Conservation (phyloP, 2,888 invertebrate genomes). For the Dorcus parallelipipedus region DNA sequence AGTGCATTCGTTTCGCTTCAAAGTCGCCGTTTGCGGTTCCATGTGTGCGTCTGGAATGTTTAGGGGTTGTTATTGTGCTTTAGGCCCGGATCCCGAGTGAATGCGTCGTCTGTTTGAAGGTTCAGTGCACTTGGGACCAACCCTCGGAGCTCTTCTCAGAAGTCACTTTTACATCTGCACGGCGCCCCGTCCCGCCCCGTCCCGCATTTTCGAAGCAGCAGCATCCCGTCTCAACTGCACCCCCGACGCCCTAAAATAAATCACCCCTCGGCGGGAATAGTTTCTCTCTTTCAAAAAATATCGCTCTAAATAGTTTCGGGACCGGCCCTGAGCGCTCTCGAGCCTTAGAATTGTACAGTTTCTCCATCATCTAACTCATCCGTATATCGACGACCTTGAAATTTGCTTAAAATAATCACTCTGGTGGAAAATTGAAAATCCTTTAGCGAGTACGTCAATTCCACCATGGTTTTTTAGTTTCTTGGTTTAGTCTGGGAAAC, state of each 20-base stretch:
- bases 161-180: slow-evolving; percentile 33
- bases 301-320: background rate
- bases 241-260: slow-evolving; percentile 16
- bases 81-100: slow-evolving; percentile 24
- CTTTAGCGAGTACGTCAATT: no score
- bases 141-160: slow-evolving; percentile 28
- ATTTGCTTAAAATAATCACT: no score
- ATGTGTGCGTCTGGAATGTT: slow-evolving; percentile 1
- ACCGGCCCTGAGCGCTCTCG: no score
- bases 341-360: no score
- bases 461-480: no score
- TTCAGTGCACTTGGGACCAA: slow-evolving; percentile 29
- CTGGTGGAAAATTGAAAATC: no score
- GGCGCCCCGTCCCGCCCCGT: slow-evolving; percentile 10
- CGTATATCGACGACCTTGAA: no score
- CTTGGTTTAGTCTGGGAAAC: no score
- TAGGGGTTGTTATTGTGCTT: slow-evolving; percentile 23
- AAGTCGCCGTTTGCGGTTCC: background rate
- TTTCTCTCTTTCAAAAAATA: slow-evolving; percentile 16
- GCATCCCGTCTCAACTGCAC: slow-evolving; percentile 16
- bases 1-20: no score
- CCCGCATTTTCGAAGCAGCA: slow-evolving; percentile 23
- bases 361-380: no score
- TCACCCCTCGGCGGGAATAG: slow-evolving; percentile 20
- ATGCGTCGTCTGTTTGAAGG: slow-evolving; percentile 27